phyloP scores from a whole-genome alignment of 2,888 invertebrate genomes.

The Girardia tigrina region DNA sequence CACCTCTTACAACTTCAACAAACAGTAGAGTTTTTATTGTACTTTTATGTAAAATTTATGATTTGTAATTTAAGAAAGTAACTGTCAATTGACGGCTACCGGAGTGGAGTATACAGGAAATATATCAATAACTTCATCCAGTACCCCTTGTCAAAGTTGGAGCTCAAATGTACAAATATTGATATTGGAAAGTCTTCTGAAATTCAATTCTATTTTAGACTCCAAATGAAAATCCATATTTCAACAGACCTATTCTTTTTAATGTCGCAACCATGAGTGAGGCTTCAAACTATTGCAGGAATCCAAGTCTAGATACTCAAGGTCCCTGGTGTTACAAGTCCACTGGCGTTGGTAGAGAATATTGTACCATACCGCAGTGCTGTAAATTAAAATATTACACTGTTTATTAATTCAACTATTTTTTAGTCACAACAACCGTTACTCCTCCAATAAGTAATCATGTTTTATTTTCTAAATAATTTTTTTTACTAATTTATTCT shows the following conservation, averaged over 20 bases:
- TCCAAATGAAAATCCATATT: neutral
- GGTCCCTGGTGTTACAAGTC: constrained; percentile 16
- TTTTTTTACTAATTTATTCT: too few relatives aligned
- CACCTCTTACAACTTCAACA: neutral
- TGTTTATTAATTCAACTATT: neutral
- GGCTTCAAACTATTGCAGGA: constrained; percentile 5
- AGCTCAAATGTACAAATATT: too few relatives aligned
- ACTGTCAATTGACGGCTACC: neutral
- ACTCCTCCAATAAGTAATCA: neutral
- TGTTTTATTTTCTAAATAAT: too few relatives aligned
- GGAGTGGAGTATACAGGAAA: constrained; percentile 8
- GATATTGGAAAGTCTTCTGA: too few relatives aligned
- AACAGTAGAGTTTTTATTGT: neutral
- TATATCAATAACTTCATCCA: neutral
- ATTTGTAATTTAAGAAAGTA: neutral
- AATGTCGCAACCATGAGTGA: neutral
- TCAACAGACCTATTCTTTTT: neutral
- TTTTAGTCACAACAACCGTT: neutral
- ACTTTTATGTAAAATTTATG: neutral
- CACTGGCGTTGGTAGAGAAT: neutral
- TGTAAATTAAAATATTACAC: neutral
- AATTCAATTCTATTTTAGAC: neutral
- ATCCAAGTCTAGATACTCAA: neutral
- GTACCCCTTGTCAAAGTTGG: neutral
- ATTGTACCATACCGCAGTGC: constrained; percentile 16